phyloP scores from a whole-genome alignment of 2,888 invertebrate species.

The Tetragonisca angustula region DNA sequence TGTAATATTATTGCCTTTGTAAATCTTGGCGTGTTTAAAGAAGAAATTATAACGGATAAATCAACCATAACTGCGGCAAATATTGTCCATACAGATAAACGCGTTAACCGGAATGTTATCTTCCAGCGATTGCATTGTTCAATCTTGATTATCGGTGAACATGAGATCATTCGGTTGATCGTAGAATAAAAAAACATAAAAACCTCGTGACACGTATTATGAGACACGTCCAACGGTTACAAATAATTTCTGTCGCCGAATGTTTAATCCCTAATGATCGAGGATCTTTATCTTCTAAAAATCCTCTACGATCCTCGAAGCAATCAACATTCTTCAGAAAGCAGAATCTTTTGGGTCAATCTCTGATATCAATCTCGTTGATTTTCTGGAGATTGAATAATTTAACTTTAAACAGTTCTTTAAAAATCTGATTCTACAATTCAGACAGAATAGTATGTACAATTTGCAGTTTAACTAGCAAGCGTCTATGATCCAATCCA shows the following conservation, averaged over 20 bases:
- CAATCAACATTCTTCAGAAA: conserved; percentile 65
- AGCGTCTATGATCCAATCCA: no score
- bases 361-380: conserved; percentile 54
- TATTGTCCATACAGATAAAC: conserved; percentile 30
- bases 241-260: background rate
- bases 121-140: conserved; percentile 24
- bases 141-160: conserved; percentile 52
- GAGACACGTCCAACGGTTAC: no score
- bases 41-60: conserved; percentile 37
- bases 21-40: conserved; percentile 13
- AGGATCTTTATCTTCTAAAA: conserved; percentile 64
- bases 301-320: conserved; percentile 67
- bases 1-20: background rate
- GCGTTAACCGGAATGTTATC: conserved; percentile 21
- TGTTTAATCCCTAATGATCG: background rate
- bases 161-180: conserved; percentile 40
- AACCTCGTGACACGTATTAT: background rate
- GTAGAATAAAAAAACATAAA: background rate
- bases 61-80: conserved; percentile 34
- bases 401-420: conserved; percentile 40
- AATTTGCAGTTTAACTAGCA: conserved; percentile 87
- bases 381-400: conserved; percentile 69
- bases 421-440: background rate
- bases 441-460: conserved; percentile 84
- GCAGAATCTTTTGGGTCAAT: conserved; percentile 63